These are phyloP conservation scores for Camponotus fellah DNA, from an alignment of 2,888 invertebrate species.

Conservation along the genomic window DNA sequence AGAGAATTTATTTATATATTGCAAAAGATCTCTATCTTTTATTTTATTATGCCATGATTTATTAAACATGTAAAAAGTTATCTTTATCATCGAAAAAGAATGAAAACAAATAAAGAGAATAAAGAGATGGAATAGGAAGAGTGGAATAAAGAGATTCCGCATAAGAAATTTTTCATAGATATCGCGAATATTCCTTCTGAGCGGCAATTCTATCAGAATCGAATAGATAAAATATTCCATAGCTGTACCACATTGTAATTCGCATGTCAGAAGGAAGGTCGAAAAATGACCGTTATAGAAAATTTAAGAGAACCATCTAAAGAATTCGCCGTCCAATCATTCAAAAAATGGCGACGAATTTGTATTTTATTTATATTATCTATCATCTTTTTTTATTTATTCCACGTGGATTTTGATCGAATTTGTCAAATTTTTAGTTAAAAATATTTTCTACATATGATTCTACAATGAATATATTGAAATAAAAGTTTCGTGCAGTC, in stretches of 20 bases:
- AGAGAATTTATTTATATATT: background rate
- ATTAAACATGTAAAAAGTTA: background rate
- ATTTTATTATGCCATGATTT: background rate
- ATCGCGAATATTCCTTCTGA: background rate
- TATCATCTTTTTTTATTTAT: conserved; percentile 24
- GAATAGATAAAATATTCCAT: conserved; percentile 34
- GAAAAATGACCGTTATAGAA: conserved; percentile 19
- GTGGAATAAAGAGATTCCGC: background rate
- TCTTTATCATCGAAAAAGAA: background rate
- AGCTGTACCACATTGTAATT: conserved; percentile 38
- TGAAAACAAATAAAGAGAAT: background rate
- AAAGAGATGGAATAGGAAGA: no score
- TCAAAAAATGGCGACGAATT: conserved; percentile 28
- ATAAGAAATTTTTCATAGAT: background rate
- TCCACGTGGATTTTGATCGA: conserved; percentile 17
- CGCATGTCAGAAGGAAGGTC: conserved; percentile 29
- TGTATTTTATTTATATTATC: conserved; percentile 21
- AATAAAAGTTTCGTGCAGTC: background rate
- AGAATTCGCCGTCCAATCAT: conserved; percentile 16
- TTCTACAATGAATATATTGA: conserved; percentile 13
- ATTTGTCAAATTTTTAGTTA: background rate
- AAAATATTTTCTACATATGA: background rate
- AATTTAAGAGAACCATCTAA: conserved; percentile 20
- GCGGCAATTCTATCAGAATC: conserved; percentile 20
- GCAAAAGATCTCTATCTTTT: background rate